Percentiles rank a stretch among this genome's conserved stretches.
Conservation (phyloP, 2,113 vertebrate species). For the Eleginops maclovinus region DNA sequence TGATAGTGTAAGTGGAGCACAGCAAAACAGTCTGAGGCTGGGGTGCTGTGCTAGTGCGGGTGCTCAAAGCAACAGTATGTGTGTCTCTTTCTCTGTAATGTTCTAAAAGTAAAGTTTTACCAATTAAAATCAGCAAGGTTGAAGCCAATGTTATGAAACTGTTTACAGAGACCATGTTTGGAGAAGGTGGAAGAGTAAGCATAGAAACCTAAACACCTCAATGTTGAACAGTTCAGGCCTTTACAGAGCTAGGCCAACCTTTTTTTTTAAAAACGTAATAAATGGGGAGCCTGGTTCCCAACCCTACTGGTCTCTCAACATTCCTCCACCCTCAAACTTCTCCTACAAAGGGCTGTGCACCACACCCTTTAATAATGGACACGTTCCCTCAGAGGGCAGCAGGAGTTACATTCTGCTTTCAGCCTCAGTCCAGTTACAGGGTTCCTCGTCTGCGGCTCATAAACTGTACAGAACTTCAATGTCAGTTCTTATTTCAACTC, state of each 20-base stretch:
- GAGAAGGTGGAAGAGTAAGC: background rate
- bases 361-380: conserved; percentile 7
- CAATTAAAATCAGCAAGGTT: background rate
- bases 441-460: background rate
- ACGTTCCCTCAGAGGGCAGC: background rate
- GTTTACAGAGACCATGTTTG: background rate
- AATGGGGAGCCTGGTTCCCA: conserved; percentile 1
- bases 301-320: conserved; percentile 11
- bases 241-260: background rate
- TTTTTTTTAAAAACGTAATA: background rate
- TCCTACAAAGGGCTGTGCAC: conserved; percentile 4
- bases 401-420: background rate
- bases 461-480: background rate
- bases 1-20: conserved; percentile 56
- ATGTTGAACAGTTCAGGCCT: background rate
- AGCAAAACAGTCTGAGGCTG: conserved; percentile 8
- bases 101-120: background rate
- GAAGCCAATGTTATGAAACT: background rate
- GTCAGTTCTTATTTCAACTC: background rate
- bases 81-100: background rate
- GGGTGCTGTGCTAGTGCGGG: background rate
- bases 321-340: conserved; percentile 18
- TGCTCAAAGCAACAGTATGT: background rate
- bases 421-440: background rate
- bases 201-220: background rate